These are phyloP conservation scores for Grus americana DNA, from an alignment of 2,113 vertebrate species.

Conservation along the genomic window DNA sequence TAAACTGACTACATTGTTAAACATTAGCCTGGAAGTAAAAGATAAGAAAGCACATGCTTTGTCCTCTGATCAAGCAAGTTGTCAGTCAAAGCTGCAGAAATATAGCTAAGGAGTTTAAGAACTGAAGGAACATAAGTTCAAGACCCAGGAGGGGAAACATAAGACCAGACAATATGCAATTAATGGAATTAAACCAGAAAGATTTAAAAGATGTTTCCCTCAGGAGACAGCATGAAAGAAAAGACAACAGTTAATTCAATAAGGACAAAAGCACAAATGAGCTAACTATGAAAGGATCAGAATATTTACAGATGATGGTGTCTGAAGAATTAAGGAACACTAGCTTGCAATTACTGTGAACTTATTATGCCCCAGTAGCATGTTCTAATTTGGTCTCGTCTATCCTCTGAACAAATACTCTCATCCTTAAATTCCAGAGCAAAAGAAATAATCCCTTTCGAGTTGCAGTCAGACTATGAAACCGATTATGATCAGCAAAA, in stretches of 20 bases:
- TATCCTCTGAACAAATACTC: slow-evolving; percentile 55
- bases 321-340: slow-evolving; percentile 71
- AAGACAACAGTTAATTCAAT: slow-evolving; percentile 72
- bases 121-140: slow-evolving; percentile 65
- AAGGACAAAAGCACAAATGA: slow-evolving; percentile 71
- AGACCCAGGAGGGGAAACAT: slow-evolving; percentile 66
- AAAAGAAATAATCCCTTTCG: slow-evolving; percentile 68
- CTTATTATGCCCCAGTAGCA: slow-evolving; percentile 61
- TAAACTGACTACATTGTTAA: slow-evolving; percentile 70
- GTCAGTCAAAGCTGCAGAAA: slow-evolving; percentile 72
- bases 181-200: slow-evolving; percentile 76
- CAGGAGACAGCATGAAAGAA: slow-evolving; percentile 68
- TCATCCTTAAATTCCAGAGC: slow-evolving; percentile 61
- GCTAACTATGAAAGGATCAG: slow-evolving; percentile 65
- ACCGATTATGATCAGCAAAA: slow-evolving; percentile 64
- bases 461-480: slow-evolving; percentile 44
- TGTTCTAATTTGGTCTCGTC: slow-evolving; percentile 48
- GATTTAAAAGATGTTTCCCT: slow-evolving; percentile 68
- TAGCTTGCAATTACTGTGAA: slow-evolving; percentile 64
- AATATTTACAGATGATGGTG: slow-evolving; percentile 72
- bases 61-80: slow-evolving; percentile 65
- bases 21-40: slow-evolving; percentile 73
- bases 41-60: slow-evolving; percentile 73
- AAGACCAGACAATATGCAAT: slow-evolving; percentile 75
- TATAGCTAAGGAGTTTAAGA: slow-evolving; percentile 65